Conservation (phyloP, 1,140 invertebrate genomes). For the Listronotus oregonensis region DNA sequence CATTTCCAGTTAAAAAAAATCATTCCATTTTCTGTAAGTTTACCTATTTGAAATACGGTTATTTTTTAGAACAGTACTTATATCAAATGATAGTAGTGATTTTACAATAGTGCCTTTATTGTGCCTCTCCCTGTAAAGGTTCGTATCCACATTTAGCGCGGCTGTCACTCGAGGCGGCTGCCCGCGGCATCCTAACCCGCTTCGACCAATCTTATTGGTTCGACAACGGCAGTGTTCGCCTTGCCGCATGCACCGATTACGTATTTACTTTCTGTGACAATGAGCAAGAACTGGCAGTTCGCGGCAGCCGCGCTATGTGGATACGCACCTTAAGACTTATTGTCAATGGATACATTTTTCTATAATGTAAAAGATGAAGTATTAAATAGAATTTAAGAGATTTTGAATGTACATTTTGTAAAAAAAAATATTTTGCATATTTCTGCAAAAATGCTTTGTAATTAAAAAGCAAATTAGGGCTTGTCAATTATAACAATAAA, state of each 20-base stretch:
- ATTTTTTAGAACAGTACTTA: slow-evolving; percentile 43
- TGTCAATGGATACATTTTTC: slow-evolving; percentile 16
- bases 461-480: slow-evolving; percentile 42
- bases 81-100: slow-evolving; percentile 10
- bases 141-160: too few relatives aligned
- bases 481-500: slow-evolving; percentile 46
- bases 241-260: too few relatives aligned
- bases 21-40: slow-evolving; percentile 15
- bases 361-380: slow-evolving; percentile 35
- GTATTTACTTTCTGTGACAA: too few relatives aligned
- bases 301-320: too few relatives aligned
- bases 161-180: too few relatives aligned
- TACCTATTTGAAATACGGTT: neutral
- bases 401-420: slow-evolving; percentile 50
- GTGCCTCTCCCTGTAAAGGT: slow-evolving; percentile 41
- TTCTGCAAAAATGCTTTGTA: slow-evolving; percentile 47
- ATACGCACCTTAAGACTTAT: too few relatives aligned
- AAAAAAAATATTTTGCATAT: slow-evolving; percentile 46
- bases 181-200: too few relatives aligned
- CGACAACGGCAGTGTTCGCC: too few relatives aligned
- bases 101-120: slow-evolving; percentile 45
- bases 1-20: slow-evolving; percentile 6
- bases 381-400: slow-evolving; percentile 42
- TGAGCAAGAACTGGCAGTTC: too few relatives aligned
- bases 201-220: too few relatives aligned